Percentiles rank a stretch among this genome's conserved stretches.
Conservation (phyloP, 1,140 invertebrate genomes). For the Heliconius hermathena region DNA sequence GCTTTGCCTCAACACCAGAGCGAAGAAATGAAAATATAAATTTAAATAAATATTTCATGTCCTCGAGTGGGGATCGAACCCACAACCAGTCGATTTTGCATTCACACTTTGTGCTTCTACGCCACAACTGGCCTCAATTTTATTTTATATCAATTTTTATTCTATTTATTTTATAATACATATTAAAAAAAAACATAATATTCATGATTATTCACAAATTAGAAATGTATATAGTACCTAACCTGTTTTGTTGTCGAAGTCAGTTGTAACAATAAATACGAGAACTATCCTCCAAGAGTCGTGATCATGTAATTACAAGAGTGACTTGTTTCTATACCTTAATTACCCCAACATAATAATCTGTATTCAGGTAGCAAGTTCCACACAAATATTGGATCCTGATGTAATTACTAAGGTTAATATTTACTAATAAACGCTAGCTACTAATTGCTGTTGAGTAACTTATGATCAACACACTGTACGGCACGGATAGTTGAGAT, state of each 20-base stretch:
- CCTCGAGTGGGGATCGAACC: no score
- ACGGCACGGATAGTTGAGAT: neutral
- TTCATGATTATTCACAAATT: neutral
- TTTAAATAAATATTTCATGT: no score
- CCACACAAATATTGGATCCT: slow-evolving; percentile 1
- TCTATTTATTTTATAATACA: no score
- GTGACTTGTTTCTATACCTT: neutral
- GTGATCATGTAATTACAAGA: neutral
- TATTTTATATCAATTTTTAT: no score
- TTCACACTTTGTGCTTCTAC: no score
- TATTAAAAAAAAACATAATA: no score
- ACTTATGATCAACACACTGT: neutral
- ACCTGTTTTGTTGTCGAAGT: neutral
- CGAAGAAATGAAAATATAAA: no score
- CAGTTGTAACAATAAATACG: neutral
- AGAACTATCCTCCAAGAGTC: neutral
- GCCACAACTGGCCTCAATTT: no score
- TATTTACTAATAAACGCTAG: slow-evolving; percentile 16
- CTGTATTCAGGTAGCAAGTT: slow-evolving; percentile 13
- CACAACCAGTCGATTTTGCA: no score
- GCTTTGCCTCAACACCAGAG: no score
- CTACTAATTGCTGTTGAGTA: slow-evolving; percentile 8
- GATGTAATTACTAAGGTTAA: slow-evolving; percentile 11
- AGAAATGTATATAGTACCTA: neutral
- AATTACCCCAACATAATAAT: slow-evolving; percentile 2